Conservation (phyloP, 2,797 vertebrate genomes). For the Myiotriccus ornatus region DNA sequence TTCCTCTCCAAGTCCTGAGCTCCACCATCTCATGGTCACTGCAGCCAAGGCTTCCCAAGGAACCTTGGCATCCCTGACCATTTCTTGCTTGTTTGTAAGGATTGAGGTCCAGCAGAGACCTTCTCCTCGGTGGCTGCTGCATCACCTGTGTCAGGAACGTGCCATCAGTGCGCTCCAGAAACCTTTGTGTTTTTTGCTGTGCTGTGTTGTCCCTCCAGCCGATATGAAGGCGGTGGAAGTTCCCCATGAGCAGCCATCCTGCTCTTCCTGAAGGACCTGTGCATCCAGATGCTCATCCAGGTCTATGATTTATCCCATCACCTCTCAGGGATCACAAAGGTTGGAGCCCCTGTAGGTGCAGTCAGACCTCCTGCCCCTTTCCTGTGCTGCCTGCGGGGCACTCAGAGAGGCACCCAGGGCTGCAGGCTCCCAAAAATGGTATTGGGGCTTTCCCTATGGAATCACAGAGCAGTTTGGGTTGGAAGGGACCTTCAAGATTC, state of each 20-base stretch:
- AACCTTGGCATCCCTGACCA: neutral
- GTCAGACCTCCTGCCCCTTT: neutral
- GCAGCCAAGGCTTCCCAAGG: neutral
- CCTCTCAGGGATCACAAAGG: accelerated
- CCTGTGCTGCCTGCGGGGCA: accelerated
- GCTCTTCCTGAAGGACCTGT: neutral
- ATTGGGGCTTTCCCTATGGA: neutral
- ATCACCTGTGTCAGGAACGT: neutral
- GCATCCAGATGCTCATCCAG: neutral
- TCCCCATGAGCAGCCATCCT: neutral
- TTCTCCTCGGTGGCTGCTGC: neutral
- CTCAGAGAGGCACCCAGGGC: neutral
- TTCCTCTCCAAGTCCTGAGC: neutral
- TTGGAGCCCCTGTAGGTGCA: neutral
- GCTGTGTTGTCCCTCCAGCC: neutral
- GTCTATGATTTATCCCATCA: neutral
- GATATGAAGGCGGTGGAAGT: neutral
- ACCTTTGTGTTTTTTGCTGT: neutral
- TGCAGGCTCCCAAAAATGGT: neutral
- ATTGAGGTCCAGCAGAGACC: neutral
- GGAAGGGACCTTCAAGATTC: neutral
- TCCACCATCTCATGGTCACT: neutral
- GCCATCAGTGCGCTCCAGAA: neutral
- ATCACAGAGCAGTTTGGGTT: neutral
- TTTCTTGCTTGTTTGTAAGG: neutral